Percentiles rank a stretch among this genome's conserved stretches.
These are phyloP conservation scores for Chelon labrosus DNA, from an alignment of 2,797 vertebrate species.

Conservation along the genomic window DNA sequence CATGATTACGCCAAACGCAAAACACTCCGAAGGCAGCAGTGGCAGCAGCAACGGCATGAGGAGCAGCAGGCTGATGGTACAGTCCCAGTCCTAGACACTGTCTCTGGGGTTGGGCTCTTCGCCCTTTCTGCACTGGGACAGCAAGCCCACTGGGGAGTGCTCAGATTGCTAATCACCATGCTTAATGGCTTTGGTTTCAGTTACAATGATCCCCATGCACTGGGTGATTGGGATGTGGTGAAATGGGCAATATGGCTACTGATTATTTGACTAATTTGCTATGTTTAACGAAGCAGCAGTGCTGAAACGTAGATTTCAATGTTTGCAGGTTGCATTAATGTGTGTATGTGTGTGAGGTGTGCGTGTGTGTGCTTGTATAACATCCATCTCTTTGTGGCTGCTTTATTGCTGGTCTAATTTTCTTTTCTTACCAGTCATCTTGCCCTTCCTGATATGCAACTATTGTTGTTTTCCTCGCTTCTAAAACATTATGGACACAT, in stretches of 20 bases:
- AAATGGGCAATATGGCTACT: slow-evolving; percentile 92
- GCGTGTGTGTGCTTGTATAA: slow-evolving; percentile 27
- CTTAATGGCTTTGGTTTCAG: slow-evolving; percentile 79
- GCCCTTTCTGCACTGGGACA: slow-evolving; percentile 75
- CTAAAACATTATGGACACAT: slow-evolving; percentile 8
- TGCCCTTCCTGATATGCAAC: slow-evolving; percentile 35
- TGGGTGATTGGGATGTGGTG: slow-evolving; percentile 91
- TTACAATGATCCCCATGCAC: slow-evolving; percentile 75
- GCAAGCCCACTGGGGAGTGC: slow-evolving; percentile 73
- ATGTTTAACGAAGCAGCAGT: slow-evolving; percentile 31
- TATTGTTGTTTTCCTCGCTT: slow-evolving; percentile 23
- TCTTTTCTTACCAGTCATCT: slow-evolving; percentile 26
- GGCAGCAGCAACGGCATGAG: slow-evolving; percentile 84
- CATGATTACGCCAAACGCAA: slow-evolving; percentile 99
- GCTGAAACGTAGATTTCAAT: slow-evolving; percentile 26
- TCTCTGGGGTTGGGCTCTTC: slow-evolving; percentile 89
- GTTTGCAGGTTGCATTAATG: slow-evolving; percentile 41
- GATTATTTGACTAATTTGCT: slow-evolving; percentile 71
- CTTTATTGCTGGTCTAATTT: slow-evolving; percentile 38
- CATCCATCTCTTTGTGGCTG: slow-evolving; percentile 39
- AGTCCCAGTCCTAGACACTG: slow-evolving; percentile 96
- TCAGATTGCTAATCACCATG: slow-evolving; percentile 78
- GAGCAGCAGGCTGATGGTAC: slow-evolving; percentile 98
- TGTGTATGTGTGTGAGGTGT: slow-evolving; percentile 16
- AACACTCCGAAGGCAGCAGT: slow-evolving; percentile 93